Conservation (phyloP, 2,113 vertebrate genomes). For the Marcusenius ussheri region DNA sequence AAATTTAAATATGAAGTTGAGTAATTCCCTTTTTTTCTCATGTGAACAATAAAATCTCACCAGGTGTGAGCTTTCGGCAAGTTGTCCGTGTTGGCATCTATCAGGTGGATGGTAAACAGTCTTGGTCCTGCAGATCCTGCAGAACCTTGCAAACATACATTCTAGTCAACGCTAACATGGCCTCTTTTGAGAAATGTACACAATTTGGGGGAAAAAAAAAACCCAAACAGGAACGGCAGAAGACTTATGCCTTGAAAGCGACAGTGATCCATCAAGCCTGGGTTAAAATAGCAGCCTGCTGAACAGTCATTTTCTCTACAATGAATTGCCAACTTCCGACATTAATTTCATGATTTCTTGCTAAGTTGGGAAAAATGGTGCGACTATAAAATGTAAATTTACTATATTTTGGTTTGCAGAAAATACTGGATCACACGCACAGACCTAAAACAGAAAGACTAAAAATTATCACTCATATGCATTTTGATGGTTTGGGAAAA, state of each 20-base stretch:
- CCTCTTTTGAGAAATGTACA: not conserved
- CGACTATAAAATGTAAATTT: not conserved
- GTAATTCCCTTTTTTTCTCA: not conserved
- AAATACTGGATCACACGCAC: not conserved
- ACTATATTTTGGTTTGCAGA: not conserved
- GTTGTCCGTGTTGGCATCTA: conserved; percentile 96
- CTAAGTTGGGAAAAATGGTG: not conserved
- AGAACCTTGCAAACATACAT: conserved; percentile 95
- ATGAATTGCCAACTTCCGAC: not conserved
- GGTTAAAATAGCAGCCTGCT: not conserved
- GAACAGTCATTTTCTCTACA: not conserved
- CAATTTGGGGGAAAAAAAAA: not conserved
- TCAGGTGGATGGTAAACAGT: conserved; percentile 96
- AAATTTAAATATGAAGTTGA: not conserved
- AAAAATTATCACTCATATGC: not conserved
- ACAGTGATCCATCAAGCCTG: not conserved
- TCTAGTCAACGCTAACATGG: conserved; percentile 78
- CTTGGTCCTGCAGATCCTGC: conserved; percentile 99
- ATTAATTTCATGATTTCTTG: not conserved
- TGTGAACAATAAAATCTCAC: conserved; percentile 56
- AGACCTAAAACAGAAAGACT: not conserved
- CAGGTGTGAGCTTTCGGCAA: conserved; percentile 96
- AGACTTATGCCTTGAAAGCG: not conserved
- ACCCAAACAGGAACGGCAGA: not conserved
- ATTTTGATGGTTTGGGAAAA: not conserved